phyloP scores from a whole-genome alignment of 1,140 invertebrate genomes.

The Bombyx mandarina region DNA sequence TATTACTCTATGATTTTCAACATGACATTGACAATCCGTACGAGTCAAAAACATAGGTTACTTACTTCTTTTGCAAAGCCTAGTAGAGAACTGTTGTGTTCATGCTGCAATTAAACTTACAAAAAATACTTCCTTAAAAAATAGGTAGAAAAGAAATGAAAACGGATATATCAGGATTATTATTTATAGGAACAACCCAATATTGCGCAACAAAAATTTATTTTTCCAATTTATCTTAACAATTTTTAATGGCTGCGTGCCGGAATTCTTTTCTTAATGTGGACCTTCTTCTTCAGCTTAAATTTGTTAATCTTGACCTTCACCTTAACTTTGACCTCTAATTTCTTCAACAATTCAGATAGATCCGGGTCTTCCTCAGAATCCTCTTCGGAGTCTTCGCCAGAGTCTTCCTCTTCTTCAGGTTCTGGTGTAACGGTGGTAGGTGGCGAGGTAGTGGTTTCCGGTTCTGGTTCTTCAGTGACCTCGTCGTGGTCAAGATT shows the following conservation, averaged over 20 bases:
- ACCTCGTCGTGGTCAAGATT: constrained; percentile 28
- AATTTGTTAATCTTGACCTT: constrained; percentile 41
- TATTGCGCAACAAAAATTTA: background rate
- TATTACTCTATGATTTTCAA: no score
- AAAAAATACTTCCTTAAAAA: no score
- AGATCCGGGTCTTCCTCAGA: constrained; percentile 30
- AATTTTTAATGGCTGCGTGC: background rate
- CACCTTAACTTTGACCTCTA: constrained; percentile 49
- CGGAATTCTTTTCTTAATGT: constrained; percentile 6
- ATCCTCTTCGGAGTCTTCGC: constrained; percentile 16
- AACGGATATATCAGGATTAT: no score
- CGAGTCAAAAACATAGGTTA: no score
- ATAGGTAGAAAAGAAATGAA: no score
- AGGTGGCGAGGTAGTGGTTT: constrained; percentile 5
- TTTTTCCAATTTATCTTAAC: background rate
- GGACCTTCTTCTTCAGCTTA: constrained; percentile 17
- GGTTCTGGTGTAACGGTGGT: constrained; percentile 8
- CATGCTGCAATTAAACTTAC: no score
- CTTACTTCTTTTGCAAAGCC: no score
- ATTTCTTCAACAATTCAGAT: constrained; percentile 35
- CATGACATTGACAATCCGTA: no score
- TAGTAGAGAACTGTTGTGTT: no score
- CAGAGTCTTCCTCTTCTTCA: constrained; percentile 22
- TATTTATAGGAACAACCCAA: background rate
- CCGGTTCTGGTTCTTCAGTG: constrained; percentile 3